phyloP scores from a whole-genome alignment of 2,113 vertebrate genomes.

The Ptilorrhoa leucosticta region DNA sequence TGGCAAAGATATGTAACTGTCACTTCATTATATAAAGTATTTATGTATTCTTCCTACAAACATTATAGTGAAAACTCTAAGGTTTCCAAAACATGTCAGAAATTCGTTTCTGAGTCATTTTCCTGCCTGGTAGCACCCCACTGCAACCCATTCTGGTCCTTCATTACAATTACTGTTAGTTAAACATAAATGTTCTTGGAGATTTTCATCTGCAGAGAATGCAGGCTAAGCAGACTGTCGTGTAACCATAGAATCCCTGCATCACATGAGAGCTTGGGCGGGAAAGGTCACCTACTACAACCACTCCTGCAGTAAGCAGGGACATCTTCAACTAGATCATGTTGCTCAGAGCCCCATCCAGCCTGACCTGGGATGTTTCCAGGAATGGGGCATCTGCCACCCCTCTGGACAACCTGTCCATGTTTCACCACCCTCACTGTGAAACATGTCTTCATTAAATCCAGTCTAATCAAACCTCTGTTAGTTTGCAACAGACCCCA shows the following conservation, averaged over 20 bases:
- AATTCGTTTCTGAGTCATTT: not conserved
- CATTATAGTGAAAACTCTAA: not conserved
- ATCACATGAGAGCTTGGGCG: not conserved
- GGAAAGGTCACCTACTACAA: not conserved
- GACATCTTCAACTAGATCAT: not conserved
- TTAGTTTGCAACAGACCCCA: not conserved
- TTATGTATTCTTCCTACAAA: not conserved
- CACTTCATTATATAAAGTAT: not conserved
- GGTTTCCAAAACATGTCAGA: not conserved
- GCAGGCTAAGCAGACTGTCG: rapidly evolving
- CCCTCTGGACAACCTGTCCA: not conserved
- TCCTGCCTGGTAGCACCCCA: not conserved
- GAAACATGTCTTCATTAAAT: not conserved
- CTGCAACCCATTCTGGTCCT: not conserved
- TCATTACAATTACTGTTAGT: not conserved
- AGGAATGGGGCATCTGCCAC: not conserved
- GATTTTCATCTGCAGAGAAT: not conserved
- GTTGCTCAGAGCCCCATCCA: not conserved
- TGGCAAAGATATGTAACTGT: not conserved
- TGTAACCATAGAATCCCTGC: not conserved
- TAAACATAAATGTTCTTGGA: not conserved
- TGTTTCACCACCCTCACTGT: not conserved
- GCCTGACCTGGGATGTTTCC: not conserved
- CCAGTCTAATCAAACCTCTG: not conserved
- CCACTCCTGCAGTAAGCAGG: not conserved